phyloP scores from a whole-genome alignment of 2,113 vertebrate genomes.

The Gallinago paraguaiae region DNA sequence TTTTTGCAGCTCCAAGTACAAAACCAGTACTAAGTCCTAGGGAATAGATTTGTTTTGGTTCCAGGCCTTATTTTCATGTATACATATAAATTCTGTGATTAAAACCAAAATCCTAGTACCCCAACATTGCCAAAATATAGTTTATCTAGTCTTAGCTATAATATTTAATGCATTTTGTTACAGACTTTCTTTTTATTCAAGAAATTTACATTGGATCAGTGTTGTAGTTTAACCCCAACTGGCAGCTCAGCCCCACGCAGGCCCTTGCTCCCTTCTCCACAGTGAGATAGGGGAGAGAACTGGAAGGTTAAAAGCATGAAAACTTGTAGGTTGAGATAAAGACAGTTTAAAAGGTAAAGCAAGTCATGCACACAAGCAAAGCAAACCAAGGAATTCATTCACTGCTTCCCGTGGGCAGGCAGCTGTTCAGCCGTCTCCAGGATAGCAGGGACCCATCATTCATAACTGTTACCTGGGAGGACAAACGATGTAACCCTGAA shows the following conservation, averaged over 20 bases:
- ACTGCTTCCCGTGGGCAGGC: rapidly evolving
- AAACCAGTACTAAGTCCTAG: background rate
- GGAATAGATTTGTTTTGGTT: background rate
- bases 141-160: background rate
- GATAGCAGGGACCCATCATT: background rate
- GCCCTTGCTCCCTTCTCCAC: background rate
- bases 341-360: background rate
- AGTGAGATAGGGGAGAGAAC: background rate
- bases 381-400: background rate
- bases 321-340: background rate
- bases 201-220: background rate
- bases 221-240: background rate
- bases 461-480: rapidly evolving
- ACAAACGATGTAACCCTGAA: rapidly evolving
- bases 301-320: background rate
- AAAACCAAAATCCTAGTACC: background rate
- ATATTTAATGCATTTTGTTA: background rate
- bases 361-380: rapidly evolving
- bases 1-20: background rate
- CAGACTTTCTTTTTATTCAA: background rate
- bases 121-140: background rate
- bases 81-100: background rate
- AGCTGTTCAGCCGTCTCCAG: background rate
- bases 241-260: background rate
- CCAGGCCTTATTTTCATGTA: background rate